Evolutionary conservation across 2,797 vertebrate genomes (phyloP), one percentile per base, ranked within the genome.

Genomic region (Lepidocolaptes lacrymiger): DNA sequence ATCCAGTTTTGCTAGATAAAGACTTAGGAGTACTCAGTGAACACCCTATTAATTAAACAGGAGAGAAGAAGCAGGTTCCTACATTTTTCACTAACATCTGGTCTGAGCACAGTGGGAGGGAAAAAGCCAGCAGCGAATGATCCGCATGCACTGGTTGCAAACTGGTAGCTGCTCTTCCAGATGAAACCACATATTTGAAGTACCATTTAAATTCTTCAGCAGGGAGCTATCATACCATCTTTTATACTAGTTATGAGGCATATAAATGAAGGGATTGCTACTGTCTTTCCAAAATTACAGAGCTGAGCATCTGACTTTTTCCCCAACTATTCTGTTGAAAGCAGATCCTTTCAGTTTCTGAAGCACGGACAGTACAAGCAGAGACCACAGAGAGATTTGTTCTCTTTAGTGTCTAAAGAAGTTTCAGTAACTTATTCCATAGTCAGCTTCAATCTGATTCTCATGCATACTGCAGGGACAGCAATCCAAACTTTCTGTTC

Each of bases 1-100:
- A 80, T 96, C 89, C 95, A 96, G 75, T 86, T 84, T 82, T 85
- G 59, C 85, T 91, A 74, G 72, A 92, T 90, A 91, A 88, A 93
- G 56, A 78, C 80, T 93, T 92, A 68, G 34, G 76, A 91, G 63
- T 73, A 68, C 78, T 88, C 36, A 22, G 67, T 92, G 91, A 94
- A 41, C 89, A 90, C 61, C 88, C 92, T 74, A 93, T 96, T 96
- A 94, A 61, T 73, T 86, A 90, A 93, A 78, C 41, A 72, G 48
- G 51, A 68, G 61, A 81, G 73, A 22, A 72, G 62, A 72, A 59
- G 27, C 11, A 39, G n/a, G 21, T 79, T 94, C 55, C 75, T 91
- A 73, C 79, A 94, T 94, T 95, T 95, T 95, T 83, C 64, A 88
- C 77, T 93, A 96, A 83, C 93, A 95, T 94, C 93, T 94, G 95